Conservation (phyloP, 2,888 invertebrate genomes). For the Dichetophora obliterata region DNA sequence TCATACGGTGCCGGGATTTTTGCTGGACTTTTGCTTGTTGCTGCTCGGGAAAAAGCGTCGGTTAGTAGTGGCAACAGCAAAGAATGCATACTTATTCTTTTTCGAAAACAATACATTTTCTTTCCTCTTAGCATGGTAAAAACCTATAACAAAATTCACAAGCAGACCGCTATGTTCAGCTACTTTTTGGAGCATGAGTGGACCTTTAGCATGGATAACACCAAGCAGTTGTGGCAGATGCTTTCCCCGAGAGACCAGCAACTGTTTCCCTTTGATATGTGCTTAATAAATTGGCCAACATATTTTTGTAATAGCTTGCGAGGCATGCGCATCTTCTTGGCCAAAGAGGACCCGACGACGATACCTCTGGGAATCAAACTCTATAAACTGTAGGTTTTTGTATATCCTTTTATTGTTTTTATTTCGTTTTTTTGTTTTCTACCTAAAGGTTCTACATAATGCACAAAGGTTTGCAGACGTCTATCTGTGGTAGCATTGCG, state of each 20-base stretch:
- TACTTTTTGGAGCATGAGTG: conserved; percentile 85
- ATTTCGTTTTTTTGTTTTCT: conserved; percentile 4
- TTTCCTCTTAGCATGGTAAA: conserved; percentile 76
- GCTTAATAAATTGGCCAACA: conserved; percentile 77
- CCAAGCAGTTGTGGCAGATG: conserved; percentile 67
- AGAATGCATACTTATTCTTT: no score
- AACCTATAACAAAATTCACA: conserved; percentile 84
- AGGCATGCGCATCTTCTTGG: conserved; percentile 81
- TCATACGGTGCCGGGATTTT: conserved; percentile 76
- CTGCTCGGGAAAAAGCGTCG: conserved; percentile 58
- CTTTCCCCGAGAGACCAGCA: conserved; percentile 68
- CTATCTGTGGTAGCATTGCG: conserved; percentile 50
- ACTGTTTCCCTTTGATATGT: conserved; percentile 82
- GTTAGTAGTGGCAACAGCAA: conserved; percentile 55
- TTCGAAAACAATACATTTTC: no score
- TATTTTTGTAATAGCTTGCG: conserved; percentile 72
- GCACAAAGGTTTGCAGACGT: conserved; percentile 54
- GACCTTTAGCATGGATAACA: conserved; percentile 77
- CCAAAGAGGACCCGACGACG: conserved; percentile 82
- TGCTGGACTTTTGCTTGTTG: conserved; percentile 71
- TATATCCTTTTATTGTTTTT: background rate
- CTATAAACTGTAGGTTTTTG: conserved; percentile 72
- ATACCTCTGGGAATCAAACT: conserved; percentile 75
- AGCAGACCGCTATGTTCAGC: conserved; percentile 78
- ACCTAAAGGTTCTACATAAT: conserved; percentile 56